These are phyloP conservation scores for Sinosuthora webbiana DNA, from an alignment of 2,113 vertebrate species.

Conservation along the genomic window DNA sequence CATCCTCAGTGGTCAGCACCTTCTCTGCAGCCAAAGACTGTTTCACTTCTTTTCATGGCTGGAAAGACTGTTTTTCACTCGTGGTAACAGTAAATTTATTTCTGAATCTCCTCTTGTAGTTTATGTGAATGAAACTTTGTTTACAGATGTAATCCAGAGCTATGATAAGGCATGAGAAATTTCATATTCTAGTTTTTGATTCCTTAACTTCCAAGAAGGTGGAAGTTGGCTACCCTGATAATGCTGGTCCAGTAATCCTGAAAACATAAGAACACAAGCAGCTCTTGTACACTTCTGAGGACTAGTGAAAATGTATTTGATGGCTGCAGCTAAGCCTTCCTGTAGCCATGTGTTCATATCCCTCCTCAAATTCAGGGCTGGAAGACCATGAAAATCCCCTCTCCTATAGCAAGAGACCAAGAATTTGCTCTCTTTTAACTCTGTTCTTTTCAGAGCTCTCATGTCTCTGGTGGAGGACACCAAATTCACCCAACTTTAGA, in stretches of 20 bases:
- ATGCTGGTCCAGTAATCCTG: background rate
- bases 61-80: background rate
- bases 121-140: background rate
- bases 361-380: background rate
- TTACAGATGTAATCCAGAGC: background rate
- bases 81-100: background rate
- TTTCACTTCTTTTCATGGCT: background rate
- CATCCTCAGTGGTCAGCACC: background rate
- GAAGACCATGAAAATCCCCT: background rate
- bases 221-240: background rate
- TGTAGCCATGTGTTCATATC: background rate
- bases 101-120: background rate
- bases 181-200: background rate
- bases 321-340: background rate
- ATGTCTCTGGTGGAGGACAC: background rate
- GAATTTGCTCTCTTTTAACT: background rate
- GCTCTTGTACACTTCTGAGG: background rate
- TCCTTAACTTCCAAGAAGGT: too few species aligned
- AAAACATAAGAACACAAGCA: background rate
- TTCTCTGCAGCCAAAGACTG: background rate
- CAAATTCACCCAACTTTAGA: background rate
- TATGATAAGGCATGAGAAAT: background rate
- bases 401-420: background rate
- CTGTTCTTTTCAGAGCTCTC: background rate
- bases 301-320: background rate